Conservation (phyloP, 2,113 vertebrate genomes). For the Nycticorax nycticorax region DNA sequence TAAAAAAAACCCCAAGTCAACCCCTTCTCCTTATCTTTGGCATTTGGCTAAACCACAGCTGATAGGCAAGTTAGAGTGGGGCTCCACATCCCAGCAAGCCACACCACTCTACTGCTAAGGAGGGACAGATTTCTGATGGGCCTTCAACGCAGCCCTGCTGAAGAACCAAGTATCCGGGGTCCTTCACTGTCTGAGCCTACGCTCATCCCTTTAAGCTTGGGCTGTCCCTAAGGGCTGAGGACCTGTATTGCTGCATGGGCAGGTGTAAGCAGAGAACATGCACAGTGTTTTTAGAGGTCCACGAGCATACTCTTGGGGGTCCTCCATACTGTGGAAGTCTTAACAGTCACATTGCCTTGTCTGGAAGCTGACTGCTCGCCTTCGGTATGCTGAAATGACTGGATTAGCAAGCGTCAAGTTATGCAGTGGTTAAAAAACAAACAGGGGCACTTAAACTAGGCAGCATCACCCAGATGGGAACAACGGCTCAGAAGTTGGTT, state of each 20-base stretch:
- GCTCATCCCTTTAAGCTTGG: background rate
- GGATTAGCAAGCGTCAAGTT: constrained; percentile 61
- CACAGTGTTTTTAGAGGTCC: background rate
- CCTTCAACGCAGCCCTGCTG: background rate
- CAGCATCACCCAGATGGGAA: constrained; percentile 36
- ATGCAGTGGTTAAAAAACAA: constrained; percentile 71
- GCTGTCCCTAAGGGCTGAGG: background rate
- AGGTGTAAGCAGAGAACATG: background rate
- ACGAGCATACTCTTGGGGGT: background rate
- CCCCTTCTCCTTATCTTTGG: constrained; percentile 60
- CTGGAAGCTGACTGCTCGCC: constrained; percentile 62
- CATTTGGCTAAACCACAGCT: constrained; percentile 50
- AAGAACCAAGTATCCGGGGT: background rate
- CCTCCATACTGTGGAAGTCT: background rate
- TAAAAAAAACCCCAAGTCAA: background rate
- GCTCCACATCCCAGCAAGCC: constrained; percentile 10
- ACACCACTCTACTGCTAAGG: background rate
- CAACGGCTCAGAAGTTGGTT: constrained; percentile 71
- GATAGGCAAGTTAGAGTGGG: constrained; percentile 12
- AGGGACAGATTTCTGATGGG: background rate
- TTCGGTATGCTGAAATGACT: constrained; percentile 38
- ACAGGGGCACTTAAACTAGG: constrained; percentile 36
- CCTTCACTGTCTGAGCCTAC: background rate
- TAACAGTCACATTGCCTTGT: constrained; percentile 62
- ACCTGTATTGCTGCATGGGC: background rate